A percentile compares a stretch with the other conserved stretches of the same genome.
Evolutionary conservation across 2,888 invertebrate genomes (phyloP).

Genomic region (Synanthedon tipuliformis): DNA sequence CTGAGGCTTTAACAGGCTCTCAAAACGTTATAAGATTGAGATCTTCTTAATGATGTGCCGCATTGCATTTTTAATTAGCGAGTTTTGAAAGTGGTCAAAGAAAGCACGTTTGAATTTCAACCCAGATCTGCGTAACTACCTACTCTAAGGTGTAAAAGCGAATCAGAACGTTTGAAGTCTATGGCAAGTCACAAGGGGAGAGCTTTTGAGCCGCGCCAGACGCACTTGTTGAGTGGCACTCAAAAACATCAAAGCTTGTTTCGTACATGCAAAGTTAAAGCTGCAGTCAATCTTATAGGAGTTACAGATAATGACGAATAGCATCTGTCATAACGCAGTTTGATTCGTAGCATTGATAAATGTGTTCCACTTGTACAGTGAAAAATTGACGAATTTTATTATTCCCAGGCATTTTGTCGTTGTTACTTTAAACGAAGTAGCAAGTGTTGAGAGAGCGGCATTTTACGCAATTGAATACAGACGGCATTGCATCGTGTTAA

Average conservation of each 20-base stretch:
- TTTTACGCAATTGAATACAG: too few relatives aligned
- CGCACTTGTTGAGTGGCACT: conserved; percentile 37
- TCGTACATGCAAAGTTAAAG: not conserved
- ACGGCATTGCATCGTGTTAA: too few relatives aligned
- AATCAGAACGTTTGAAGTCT: conserved; percentile 54
- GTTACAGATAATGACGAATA: not conserved
- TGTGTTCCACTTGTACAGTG: too few relatives aligned
- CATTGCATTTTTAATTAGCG: not conserved
- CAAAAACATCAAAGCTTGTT: conserved; percentile 21
- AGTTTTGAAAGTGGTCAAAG: conserved; percentile 1
- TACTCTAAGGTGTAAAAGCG: conserved; percentile 56
- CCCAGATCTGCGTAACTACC: conserved; percentile 14
- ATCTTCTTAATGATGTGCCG: not conserved
- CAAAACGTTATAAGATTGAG: not conserved
- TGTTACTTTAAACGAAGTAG: too few relatives aligned
- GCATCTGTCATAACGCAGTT: not conserved
- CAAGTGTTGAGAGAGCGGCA: too few relatives aligned
- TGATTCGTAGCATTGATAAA: not conserved
- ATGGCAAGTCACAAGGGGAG: conserved; percentile 25
- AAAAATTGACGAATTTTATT: too few relatives aligned
- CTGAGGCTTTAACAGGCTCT: not conserved
- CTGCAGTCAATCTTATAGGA: not conserved
- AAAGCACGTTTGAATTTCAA: conserved; percentile 6
- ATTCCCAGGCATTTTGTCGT: too few relatives aligned
- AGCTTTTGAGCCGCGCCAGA: conserved; percentile 39